Evolutionary conservation across 2,888 invertebrate genomes (phyloP), one percentile per base, ranked within the genome.

Genomic region (Iselma pallidipennis): DNA sequence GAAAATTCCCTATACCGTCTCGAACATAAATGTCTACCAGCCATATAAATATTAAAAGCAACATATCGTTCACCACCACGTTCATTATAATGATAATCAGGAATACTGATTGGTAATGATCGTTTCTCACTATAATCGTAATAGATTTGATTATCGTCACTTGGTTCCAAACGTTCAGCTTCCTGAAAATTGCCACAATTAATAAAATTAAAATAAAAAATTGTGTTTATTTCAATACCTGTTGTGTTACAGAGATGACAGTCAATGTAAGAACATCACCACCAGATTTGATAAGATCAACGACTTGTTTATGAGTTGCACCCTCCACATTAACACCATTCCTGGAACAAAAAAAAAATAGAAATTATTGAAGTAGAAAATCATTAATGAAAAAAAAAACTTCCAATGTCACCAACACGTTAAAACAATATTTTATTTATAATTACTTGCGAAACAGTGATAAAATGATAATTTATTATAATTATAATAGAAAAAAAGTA

Each of bases 241-340:
- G 92, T 70, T 91, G 92, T 70, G 95, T 95, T 63, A 97, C 96
- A 66, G 97, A 97, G 76, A 97, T 96, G 67, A 98, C 98, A 63
- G 98, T 96, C 58, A 99, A 87, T 23, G 95, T 95, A 68, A 99
- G 87, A 68, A 94, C 94, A 83, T 99, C 98, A 16, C 98, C 98
- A 2, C 99, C 98, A 12, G 98, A 97, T 82, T 98, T 98, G 76
- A 99, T 99, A 72, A 98, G 87, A 83, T 99, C 99, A 49, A 99
- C 99, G 66, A 99, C 99, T 84, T 98, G 98, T 77, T 98, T 95
- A 83, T 99, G 99, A 42, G 98, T 98, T n/a, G 98, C 92, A 53
- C 99, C 99, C 85, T 99, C 99, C 12, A 99, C 99, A 84, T 94
- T 97, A 66, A 94, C 93, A 71, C 94, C 94, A 87, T 99, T 99